Conservation (phyloP, 2,113 vertebrate genomes). For the Jacana jacana region DNA sequence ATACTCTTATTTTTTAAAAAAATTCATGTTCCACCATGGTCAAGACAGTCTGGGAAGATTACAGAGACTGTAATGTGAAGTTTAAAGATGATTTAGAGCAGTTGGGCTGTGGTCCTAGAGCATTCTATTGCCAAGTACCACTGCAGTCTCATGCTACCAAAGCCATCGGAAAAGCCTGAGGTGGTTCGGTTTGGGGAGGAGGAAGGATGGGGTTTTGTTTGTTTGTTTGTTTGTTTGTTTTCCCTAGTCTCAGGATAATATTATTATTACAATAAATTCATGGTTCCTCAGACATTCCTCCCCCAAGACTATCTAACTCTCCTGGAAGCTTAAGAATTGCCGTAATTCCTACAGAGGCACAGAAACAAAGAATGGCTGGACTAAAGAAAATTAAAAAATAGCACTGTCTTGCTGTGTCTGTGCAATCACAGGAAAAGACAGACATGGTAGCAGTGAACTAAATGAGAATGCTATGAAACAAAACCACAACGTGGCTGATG, state of each 20-base stretch:
- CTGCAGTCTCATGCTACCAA: not conserved
- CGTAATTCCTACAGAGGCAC: not conserved
- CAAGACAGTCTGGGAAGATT: not conserved
- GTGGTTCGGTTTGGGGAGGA: not conserved
- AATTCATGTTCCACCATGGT: not conserved
- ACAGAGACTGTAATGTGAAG: not conserved
- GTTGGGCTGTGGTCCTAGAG: not conserved
- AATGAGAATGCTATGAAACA: not conserved
- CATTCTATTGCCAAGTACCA: accelerated
- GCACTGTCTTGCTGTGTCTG: not conserved
- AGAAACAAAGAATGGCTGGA: not conserved
- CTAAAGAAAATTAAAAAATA: not conserved
- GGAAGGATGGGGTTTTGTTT: too few relatives aligned
- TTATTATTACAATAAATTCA: not conserved
- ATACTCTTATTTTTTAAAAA: not conserved
- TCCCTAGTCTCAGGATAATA: not conserved
- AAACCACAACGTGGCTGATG: not conserved
- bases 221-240: not conserved
- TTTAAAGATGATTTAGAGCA: not conserved
- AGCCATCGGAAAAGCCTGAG: not conserved
- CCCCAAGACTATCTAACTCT: not conserved
- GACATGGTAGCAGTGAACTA: not conserved
- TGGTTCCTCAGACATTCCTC: not conserved
- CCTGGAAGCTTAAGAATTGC: not conserved
- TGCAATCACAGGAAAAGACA: not conserved